phyloP scores from a whole-genome alignment of 1,140 invertebrate species.

The Diplogasteroides magnus region DNA sequence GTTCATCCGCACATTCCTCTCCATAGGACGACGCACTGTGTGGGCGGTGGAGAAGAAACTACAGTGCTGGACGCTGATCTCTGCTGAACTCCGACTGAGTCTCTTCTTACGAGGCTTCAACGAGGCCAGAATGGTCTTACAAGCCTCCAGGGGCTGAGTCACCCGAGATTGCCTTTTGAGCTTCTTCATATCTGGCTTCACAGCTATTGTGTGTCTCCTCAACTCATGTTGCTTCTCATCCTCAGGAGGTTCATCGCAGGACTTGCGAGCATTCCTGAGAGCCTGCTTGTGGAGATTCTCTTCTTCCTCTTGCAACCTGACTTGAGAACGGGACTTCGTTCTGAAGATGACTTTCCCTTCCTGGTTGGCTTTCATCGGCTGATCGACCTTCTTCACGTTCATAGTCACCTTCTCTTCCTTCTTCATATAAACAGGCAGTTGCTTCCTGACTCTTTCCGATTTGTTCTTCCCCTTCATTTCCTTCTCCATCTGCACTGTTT shows the following conservation, averaged over 20 bases:
- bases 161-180: too few relatives aligned
- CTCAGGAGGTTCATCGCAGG: not conserved
- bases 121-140: constrained; percentile 13
- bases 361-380: too few relatives aligned
- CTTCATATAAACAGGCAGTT: not conserved
- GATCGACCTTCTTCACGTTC: too few relatives aligned
- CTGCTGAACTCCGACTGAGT: constrained; percentile 21
- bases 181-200: not conserved
- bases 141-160: not conserved
- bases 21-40: constrained; percentile 1
- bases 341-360: too few relatives aligned
- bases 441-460: not conserved
- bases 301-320: not conserved
- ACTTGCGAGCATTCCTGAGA: not conserved
- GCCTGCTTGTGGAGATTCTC: not conserved
- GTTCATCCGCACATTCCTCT: constrained; percentile 30
- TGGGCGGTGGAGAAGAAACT: constrained; percentile 32
- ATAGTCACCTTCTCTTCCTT: not conserved
- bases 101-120: constrained; percentile 13
- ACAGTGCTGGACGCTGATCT: constrained; percentile 37
- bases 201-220: not conserved
- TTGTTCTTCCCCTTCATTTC: not conserved
- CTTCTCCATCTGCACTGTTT: not conserved
- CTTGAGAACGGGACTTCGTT: not conserved
- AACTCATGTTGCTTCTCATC: not conserved